Evolutionary conservation across 1,140 invertebrate species (phyloP).

Genomic region (Drosophila rhopaloa): DNA sequence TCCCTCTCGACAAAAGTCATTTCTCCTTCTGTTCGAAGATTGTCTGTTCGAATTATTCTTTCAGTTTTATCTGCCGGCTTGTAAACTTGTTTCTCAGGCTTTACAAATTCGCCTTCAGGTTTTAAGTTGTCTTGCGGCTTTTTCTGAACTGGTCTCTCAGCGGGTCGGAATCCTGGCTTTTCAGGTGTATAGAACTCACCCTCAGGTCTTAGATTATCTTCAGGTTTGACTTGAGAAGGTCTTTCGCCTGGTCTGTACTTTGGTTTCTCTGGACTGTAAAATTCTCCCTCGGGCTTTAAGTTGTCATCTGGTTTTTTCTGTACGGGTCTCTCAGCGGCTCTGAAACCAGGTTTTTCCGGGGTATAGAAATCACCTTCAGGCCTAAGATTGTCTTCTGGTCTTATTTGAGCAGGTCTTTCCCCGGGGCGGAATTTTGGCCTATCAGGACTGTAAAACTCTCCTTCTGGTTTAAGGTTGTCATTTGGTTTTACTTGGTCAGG

Average conservation of each 20-base stretch:
- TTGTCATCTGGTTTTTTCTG: constrained; percentile 86
- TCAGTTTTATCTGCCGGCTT: constrained; percentile 85
- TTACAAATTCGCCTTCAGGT: no score
- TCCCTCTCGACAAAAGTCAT: constrained; percentile 85
- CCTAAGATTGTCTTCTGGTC: constrained; percentile 86
- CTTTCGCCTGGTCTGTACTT: no score
- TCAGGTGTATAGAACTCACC: no score
- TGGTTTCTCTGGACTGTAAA: constrained; percentile 84
- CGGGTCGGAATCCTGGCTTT: no score
- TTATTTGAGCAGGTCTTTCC: constrained; percentile 76
- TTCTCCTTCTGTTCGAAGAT: constrained; percentile 87
- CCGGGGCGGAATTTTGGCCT: no score
- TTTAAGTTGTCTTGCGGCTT: no score
- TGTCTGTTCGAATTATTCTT: constrained; percentile 87
- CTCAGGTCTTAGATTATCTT: no score
- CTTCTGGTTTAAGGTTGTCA: constrained; percentile 89
- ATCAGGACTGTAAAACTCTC: constrained; percentile 78
- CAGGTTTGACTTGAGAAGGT: no score
- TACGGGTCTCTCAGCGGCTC: constrained; percentile 84
- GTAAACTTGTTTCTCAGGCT: not conserved
- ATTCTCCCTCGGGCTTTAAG: constrained; percentile 87
- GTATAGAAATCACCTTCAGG: constrained; percentile 87
- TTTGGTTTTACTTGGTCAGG: constrained; percentile 86
- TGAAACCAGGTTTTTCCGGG: constrained; percentile 85
- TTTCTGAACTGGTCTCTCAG: no score